Evolutionary conservation across 2,113 vertebrate genomes (phyloP), one percentile per base, ranked within the genome.

Genomic region (Callaeas wilsoni): DNA sequence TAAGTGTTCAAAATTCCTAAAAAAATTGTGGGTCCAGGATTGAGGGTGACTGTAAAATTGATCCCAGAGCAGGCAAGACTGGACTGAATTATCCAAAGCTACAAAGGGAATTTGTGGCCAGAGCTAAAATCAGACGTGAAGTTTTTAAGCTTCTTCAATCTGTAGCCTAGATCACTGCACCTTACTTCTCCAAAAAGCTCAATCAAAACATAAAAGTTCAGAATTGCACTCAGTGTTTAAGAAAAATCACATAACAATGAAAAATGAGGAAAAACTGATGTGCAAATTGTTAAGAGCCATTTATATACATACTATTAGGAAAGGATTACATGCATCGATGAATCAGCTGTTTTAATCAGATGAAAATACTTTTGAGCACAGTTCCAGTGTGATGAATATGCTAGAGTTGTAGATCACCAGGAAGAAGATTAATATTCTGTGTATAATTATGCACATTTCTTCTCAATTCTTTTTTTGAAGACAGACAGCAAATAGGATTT

Each of bases 311-410:
- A 92, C 59, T 90, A 68, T 94, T 90, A 94, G 86, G 79, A 94
- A 92, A 78, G 83, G 93, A 88, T 96, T 93, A 93, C 93, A 75
- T 90, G 71, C 93, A 78, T 93, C 26, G 56, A 97, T 93, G 94
- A 97, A 96, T 94, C 94, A 96, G 92, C 88, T 1, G 47, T 90
- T 97, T 95, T 96, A 95, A 92, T 96, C 79, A 93, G 90, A 95
- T 93, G 95, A 94, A 95, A 97, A 96, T 96, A 96, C 87, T 95
- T 97, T 47, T 83, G 84, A 97, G 91, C 87, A 50, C 87, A 93
- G 94, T 96, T 97, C 88, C 92, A 96, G 56, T 94, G 57, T 95
- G 86, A 96, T 96, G 92, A 97, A 95, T 96, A 96, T 97, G 85
- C 93, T 93, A 46, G 80, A 94, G 92, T 81, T 96, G 93, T 97